Conservation (phyloP, 2,113 vertebrate genomes). For the Gambusia holbrooki region DNA sequence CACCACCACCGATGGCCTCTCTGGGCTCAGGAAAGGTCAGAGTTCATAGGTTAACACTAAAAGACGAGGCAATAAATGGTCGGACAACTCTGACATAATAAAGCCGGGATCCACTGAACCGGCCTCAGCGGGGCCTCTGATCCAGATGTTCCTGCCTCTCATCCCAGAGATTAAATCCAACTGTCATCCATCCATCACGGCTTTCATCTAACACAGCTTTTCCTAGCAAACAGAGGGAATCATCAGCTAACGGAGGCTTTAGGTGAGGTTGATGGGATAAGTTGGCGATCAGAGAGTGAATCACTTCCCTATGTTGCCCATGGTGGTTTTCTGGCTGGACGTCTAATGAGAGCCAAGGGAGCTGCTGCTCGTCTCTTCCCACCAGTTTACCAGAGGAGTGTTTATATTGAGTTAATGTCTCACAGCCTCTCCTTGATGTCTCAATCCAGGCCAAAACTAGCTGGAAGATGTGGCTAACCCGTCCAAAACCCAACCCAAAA, state of each 20-base stretch:
- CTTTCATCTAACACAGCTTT: conserved; percentile 90
- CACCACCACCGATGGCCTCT: no score
- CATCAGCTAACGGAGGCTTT: conserved; percentile 68
- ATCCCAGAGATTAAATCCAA: conserved; percentile 88
- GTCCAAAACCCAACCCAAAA: conserved; percentile 67
- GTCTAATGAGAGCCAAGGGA: conserved; percentile 32
- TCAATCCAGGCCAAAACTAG: conserved; percentile 30
- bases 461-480: conserved; percentile 47
- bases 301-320: conserved; percentile 20
- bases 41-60: no score
- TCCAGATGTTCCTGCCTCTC: conserved; percentile 19
- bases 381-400: conserved; percentile 31
- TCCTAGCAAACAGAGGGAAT: conserved; percentile 68
- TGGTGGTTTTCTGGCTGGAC: conserved; percentile 18
- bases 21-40: no score
- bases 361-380: conserved; percentile 37
- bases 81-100: no score
- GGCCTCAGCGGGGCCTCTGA: conserved; percentile 26
- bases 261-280: conserved; percentile 43
- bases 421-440: neutral
- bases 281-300: conserved; percentile 36
- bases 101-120: conserved; percentile 16
- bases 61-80: no score
- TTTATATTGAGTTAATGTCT: conserved; percentile 19
- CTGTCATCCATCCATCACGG: conserved; percentile 95